Conservation (phyloP, 2,113 vertebrate genomes). For the Willisornis vidua region DNA sequence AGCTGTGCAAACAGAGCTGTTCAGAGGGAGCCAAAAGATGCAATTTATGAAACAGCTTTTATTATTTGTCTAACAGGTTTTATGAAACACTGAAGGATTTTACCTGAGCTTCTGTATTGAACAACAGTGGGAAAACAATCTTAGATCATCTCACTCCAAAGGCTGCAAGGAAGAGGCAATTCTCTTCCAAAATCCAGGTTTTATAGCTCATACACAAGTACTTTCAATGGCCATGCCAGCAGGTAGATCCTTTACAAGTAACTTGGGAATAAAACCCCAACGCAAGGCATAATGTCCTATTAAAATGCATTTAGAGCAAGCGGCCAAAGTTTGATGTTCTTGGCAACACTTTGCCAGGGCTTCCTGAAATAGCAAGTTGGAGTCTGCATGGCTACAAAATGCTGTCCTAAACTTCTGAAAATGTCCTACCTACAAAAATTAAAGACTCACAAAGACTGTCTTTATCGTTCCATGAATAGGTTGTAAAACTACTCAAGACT, state of each 20-base stretch:
- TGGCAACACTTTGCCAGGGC: not conserved
- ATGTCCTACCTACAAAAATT: not conserved
- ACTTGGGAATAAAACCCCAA: not conserved
- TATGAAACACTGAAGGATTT: not conserved
- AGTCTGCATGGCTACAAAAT: fast-evolving
- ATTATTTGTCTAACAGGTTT: not conserved
- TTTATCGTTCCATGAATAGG: not conserved
- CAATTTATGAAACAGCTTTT: not conserved
- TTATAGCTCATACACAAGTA: not conserved
- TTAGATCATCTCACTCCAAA: not conserved
- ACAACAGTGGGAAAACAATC: fast-evolving
- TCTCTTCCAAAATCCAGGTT: not conserved
- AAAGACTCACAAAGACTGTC: not conserved
- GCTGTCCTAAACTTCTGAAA: not conserved
- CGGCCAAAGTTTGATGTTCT: fast-evolving
- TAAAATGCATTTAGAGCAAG: not conserved
- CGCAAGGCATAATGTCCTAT: fast-evolving
- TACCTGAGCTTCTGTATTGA: not conserved
- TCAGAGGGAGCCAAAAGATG: not conserved
- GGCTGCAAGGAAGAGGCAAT: not conserved
- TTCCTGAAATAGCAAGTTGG: not conserved
- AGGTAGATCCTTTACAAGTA: not conserved
- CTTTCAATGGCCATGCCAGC: not conserved
- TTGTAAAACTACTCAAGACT: not conserved
- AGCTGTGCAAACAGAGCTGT: not conserved